A percentile compares a stretch with the other conserved stretches of the same genome.
phyloP scores from a whole-genome alignment of 1,140 invertebrate species.

The Ectropis grisescens region DNA sequence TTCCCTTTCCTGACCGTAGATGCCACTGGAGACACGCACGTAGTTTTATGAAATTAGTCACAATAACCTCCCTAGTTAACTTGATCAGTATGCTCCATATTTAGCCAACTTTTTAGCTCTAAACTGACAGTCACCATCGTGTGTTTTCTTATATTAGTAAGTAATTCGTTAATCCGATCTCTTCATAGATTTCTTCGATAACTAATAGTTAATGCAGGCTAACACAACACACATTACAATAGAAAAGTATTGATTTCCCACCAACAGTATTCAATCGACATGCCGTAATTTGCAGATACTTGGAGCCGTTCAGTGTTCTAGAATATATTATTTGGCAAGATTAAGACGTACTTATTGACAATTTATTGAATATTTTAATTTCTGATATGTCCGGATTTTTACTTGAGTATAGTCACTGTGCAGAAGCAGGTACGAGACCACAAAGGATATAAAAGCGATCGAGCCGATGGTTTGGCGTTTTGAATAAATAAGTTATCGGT shows the following conservation, averaged over 20 bases:
- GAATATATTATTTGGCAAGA: constrained; percentile 40
- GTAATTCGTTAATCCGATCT: constrained; percentile 66
- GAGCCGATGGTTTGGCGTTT: constrained; percentile 37
- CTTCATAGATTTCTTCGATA: constrained; percentile 61
- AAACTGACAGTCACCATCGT: constrained; percentile 23
- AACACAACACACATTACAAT: constrained; percentile 67
- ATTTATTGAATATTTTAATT: constrained; percentile 17
- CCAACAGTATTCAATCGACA: constrained; percentile 60
- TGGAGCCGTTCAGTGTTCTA: constrained; percentile 55
- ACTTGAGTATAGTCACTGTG: constrained; percentile 59
- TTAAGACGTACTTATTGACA: constrained; percentile 15
- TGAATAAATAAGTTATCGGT: constrained; percentile 59
- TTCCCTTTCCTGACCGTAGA: constrained; percentile 11
- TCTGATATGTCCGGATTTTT: constrained; percentile 46
- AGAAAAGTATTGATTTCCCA: constrained; percentile 64
- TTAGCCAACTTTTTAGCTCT: constrained; percentile 39
- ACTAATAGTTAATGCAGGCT: constrained; percentile 56
- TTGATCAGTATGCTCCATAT: no score
- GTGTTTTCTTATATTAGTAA: constrained; percentile 60
- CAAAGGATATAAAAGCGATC: constrained; percentile 56
- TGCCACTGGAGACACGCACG: not conserved
- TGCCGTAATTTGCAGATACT: constrained; percentile 63
- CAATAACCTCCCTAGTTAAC: no score
- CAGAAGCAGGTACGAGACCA: constrained; percentile 53
- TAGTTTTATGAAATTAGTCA: constrained; percentile 1